Base-by-base conservation (phyloP, 2,888 invertebrate genomes). In the Lathronympha strigana region DNA sequence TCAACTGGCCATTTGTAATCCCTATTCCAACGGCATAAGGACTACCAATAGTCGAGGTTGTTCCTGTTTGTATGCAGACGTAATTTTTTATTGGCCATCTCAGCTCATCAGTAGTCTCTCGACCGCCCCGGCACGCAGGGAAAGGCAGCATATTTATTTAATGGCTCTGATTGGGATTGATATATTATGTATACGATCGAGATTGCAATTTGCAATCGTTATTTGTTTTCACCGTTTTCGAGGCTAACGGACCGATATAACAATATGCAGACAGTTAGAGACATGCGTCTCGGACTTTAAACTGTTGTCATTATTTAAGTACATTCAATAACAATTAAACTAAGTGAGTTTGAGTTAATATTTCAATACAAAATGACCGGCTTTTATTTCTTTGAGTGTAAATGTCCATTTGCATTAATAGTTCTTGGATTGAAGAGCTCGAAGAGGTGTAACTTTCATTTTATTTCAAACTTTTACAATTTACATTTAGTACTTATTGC, bases 101-200 rank as follows among this genome's bases (percentile, higher is more conserved):
- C 45, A 5, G 17, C 17, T 40, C 40, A 17, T 40, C 50, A 33
- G 50, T 17, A 25, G 58, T 21, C 25, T 31, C 25, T 28, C 23
- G 63, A 57, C 45, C 57, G 57, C 23, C 31, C 25, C 15, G 55
- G 55, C 55, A 63, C 47, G 63, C 55, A 13, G 63, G 28, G 54
- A 61, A 61, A 62, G 47, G 49, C 63, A 49, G 4, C 36, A 43
- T 50, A 50, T 58, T 63, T 51, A 63, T 51, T 33, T 21, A 50
- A 5, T 53, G 45, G 53, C 33, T 40, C 51, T 45, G 33, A 51
- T 45, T 63, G 43, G n/a, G 33, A 58, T 25, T 58, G 58, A 63
- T 58, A 50, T 63, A n/a, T n/a, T n/a, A n/a, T n/a, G n/a, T n/a
- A 63, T 63, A 36, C 63, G 23, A 31, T 31, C 43, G 43, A 58